A percentile compares a stretch with the other conserved stretches of the same genome.
phyloP scores from a whole-genome alignment of 2,797 vertebrate genomes.

The Spinus pinus region DNA sequence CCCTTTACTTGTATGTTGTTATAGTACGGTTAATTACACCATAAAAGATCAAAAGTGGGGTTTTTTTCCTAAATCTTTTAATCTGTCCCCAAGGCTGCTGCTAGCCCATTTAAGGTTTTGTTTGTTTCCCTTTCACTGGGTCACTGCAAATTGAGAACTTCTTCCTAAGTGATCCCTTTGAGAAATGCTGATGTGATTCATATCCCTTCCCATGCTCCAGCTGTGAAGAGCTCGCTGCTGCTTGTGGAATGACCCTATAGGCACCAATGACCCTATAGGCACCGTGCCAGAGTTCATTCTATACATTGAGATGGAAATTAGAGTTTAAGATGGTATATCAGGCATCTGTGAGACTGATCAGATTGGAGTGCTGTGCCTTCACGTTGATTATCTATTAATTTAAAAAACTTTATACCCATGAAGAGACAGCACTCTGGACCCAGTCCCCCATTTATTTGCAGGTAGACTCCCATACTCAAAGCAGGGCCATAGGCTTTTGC shows the following conservation, averaged over 20 bases:
- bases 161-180: not conserved
- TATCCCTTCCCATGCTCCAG: not conserved
- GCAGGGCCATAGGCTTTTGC: rapidly evolving
- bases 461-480: not conserved
- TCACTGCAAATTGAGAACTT: not conserved
- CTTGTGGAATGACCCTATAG: not conserved
- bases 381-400: not conserved
- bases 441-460: not conserved
- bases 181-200: not conserved
- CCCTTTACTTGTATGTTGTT: not conserved
- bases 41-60: not conserved
- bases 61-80: not conserved
- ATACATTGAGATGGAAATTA: not conserved
- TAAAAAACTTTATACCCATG: not conserved
- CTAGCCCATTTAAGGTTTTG: not conserved
- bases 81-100: not conserved
- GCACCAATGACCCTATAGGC: not conserved
- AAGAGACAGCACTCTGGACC: not conserved
- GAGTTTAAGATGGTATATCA: not conserved
- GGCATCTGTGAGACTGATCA: not conserved
- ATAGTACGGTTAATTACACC: not conserved
- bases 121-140: not conserved
- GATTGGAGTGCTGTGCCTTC: not conserved
- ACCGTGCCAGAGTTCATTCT: rapidly evolving
- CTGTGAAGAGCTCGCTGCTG: not conserved